Conservation (phyloP, 2,888 invertebrate species). For the Clivina fossor region DNA sequence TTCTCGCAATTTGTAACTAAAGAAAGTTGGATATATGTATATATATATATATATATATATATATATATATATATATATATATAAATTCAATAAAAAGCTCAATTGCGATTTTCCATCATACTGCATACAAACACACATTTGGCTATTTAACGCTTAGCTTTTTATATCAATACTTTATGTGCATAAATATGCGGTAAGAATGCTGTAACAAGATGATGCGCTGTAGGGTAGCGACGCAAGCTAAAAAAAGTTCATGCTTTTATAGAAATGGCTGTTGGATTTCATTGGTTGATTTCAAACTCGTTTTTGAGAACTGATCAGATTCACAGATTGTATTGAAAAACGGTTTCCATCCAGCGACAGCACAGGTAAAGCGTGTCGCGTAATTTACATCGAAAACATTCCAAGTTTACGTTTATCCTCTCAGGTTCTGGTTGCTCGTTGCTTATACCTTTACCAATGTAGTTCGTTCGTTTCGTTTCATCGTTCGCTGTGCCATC, state of each 20-base stretch:
- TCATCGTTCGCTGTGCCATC: neutral
- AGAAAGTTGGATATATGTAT: neutral
- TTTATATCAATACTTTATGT: too few relatives aligned
- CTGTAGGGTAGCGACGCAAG: too few relatives aligned
- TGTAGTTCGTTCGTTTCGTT: neutral
- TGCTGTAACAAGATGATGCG: constrained; percentile 3
- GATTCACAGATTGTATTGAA: constrained; percentile 22
- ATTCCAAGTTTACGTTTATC: constrained; percentile 3
- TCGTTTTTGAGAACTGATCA: constrained; percentile 23
- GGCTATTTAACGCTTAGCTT: too few relatives aligned
- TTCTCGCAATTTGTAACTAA: neutral
- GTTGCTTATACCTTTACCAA: neutral
- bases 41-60: neutral
- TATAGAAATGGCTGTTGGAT: constrained; percentile 17
- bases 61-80: neutral
- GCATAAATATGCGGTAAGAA: too few relatives aligned
- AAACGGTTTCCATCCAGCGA: constrained; percentile 15
- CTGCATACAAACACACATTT: neutral
- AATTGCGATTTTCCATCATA: neutral
- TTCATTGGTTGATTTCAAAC: constrained; percentile 22
- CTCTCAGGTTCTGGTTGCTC: neutral
- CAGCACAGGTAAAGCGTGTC: constrained; percentile 7
- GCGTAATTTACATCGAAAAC: constrained; percentile 15
- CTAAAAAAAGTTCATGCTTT: constrained; percentile 18
- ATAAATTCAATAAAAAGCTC: neutral